These are phyloP conservation scores for Tapirus terrestris DNA, from an alignment of 2,113 vertebrate species.

Conservation along the genomic window DNA sequence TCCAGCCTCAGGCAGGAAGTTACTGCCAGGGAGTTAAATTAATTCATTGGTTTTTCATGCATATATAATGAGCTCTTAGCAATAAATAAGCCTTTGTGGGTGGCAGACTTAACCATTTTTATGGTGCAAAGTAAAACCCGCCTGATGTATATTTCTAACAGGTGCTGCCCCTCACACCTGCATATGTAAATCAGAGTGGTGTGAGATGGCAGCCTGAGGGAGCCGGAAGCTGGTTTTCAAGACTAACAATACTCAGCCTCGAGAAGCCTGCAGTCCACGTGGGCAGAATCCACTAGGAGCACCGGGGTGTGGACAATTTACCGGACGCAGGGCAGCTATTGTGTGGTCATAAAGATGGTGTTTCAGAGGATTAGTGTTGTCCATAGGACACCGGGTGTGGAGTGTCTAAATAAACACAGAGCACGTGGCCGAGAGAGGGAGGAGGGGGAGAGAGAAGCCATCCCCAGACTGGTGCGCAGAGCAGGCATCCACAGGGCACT, in stretches of 20 bases:
- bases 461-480: background rate
- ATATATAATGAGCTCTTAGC: slow-evolving; percentile 58
- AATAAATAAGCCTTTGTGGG: slow-evolving; percentile 65
- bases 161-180: slow-evolving; percentile 74
- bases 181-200: slow-evolving; percentile 67
- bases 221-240: slow-evolving; percentile 20
- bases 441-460: background rate
- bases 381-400: background rate
- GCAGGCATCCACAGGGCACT: background rate
- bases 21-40: slow-evolving; percentile 67
- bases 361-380: background rate
- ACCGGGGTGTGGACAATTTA: slow-evolving; percentile 16
- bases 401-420: background rate
- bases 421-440: background rate
- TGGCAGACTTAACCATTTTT: slow-evolving; percentile 76
- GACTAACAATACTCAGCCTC: slow-evolving; percentile 24
- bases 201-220: background rate
- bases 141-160: slow-evolving; percentile 64
- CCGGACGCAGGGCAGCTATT: slow-evolving; percentile 67
- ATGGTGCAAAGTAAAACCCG: slow-evolving; percentile 64
- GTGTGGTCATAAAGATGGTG: slow-evolving; percentile 65
- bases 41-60: slow-evolving; percentile 58
- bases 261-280: background rate
- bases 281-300: slow-evolving; percentile 23
- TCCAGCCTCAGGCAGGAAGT: slow-evolving; percentile 37